Evolutionary conservation across 2,113 vertebrate species (phyloP).

Genomic region (Brachionichthys hirsutus): DNA sequence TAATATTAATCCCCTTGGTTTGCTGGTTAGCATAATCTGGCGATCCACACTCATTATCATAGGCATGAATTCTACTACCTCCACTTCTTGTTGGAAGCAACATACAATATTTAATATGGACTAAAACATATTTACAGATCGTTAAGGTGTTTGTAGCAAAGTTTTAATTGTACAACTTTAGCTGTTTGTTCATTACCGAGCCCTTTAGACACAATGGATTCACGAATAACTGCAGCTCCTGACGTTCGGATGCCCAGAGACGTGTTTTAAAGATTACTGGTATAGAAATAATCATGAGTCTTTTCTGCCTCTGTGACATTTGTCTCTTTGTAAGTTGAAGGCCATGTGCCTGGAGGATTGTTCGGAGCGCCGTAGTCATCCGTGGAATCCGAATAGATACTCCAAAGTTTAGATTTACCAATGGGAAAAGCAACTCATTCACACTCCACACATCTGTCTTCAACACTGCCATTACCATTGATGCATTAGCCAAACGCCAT

Average conservation of each 20-base stretch:
- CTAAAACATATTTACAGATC: no score
- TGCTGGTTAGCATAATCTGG: not conserved
- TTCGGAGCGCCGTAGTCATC: constrained; percentile 5
- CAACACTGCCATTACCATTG: constrained; percentile 3
- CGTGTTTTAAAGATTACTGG: constrained; percentile 28
- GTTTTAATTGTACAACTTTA: no score
- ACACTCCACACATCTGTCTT: constrained; percentile 9
- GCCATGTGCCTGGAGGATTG: constrained; percentile 19
- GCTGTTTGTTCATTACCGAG: no score
- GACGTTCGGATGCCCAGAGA: constrained; percentile 8
- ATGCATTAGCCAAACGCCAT: constrained; percentile 37
- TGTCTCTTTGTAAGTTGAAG: constrained; percentile 16
- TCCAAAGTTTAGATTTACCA: not conserved
- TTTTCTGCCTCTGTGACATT: constrained; percentile 37
- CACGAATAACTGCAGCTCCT: constrained; percentile 5
- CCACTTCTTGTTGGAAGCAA: no score
- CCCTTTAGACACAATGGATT: not conserved
- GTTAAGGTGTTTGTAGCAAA: no score
- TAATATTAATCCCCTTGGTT: no score
- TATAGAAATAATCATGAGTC: constrained; percentile 14
- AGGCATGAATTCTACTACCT: not conserved
- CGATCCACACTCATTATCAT: not conserved
- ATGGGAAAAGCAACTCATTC: not conserved
- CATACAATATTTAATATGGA: no score
- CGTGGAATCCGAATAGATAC: constrained; percentile 13